Percentiles rank a stretch among this genome's conserved stretches.
phyloP scores from a whole-genome alignment of 2,113 vertebrate genomes.

The Atractosteus spatula region DNA sequence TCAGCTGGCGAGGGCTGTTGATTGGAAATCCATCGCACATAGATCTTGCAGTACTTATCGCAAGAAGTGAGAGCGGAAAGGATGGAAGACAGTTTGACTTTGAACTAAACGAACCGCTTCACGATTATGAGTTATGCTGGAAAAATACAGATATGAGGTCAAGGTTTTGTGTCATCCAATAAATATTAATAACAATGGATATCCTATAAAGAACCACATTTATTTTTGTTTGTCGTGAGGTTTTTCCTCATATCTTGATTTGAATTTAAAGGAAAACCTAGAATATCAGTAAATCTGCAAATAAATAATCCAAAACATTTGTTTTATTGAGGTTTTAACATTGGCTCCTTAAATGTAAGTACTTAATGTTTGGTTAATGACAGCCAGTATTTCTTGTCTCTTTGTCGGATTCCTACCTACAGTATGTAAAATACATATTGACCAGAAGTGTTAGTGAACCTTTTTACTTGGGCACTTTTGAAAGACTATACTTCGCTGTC shows the following conservation, averaged over 20 bases:
- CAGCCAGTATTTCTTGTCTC: neutral
- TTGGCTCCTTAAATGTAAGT: too few species aligned
- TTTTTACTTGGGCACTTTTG: too few species aligned
- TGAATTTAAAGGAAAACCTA: slow-evolving; percentile 9
- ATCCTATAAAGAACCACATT: too few species aligned
- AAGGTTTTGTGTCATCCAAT: neutral
- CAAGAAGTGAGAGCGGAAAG: slow-evolving; percentile 36
- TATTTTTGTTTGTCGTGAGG: too few species aligned
- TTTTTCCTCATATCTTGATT: slow-evolving; percentile 8
- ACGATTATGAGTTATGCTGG: slow-evolving; percentile 1
- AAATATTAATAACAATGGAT: neutral
- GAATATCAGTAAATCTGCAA: slow-evolving; percentile 9
- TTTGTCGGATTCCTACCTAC: too few species aligned
- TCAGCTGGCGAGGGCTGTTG: slow-evolving; percentile 67
- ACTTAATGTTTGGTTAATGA: neutral
- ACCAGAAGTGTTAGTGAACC: too few species aligned
- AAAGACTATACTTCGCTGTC: too few species aligned
- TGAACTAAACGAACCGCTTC: slow-evolving; percentile 61
- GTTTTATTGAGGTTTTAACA: neutral
- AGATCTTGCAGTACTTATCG: slow-evolving; percentile 69
- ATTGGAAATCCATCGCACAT: slow-evolving; percentile 75
- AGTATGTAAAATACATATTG: too few species aligned
- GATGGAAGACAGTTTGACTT: slow-evolving; percentile 50
- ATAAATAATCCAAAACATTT: slow-evolving; percentile 18
- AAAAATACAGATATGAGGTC: neutral